Evolutionary conservation across 1,140 invertebrate species (phyloP).

Genomic region (Contarinia nasturtii): DNA sequence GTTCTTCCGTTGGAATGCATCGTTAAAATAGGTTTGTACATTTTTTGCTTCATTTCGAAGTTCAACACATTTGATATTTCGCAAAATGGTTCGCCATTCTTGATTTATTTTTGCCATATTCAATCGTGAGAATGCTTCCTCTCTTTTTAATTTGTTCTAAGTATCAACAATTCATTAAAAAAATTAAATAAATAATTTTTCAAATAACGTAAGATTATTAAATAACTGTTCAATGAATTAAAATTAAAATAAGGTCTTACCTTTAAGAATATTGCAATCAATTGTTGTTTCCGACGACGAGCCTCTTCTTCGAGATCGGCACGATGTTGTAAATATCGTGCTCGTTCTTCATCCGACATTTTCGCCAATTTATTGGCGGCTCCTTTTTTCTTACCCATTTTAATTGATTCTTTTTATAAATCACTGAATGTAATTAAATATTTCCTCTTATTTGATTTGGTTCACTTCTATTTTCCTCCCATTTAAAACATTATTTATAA

Average conservation of each 20-base stretch:
- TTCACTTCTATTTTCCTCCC: too few species aligned
- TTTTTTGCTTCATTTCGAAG: constrained; percentile 44
- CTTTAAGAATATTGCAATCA: constrained; percentile 57
- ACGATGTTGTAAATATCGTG: constrained; percentile 54
- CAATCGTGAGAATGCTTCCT: constrained; percentile 52
- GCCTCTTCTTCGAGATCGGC: constrained; percentile 62
- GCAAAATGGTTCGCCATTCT: constrained; percentile 54
- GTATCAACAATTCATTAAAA: too few species aligned
- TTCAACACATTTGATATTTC: constrained; percentile 52
- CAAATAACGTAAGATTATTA: too few species aligned
- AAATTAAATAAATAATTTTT: not conserved
- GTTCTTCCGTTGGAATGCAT: constrained; percentile 39
- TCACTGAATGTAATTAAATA: not conserved
- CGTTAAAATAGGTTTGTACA: constrained; percentile 16
- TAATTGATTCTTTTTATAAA: constrained; percentile 8
- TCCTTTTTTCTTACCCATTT: constrained; percentile 41
- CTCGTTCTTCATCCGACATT: constrained; percentile 63
- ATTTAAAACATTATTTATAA: not conserved
- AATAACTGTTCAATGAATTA: not conserved
- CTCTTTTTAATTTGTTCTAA: constrained; percentile 59
- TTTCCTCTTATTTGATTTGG: too few species aligned
- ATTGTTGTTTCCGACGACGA: constrained; percentile 49
- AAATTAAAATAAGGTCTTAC: constrained; percentile 23
- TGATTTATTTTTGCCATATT: constrained; percentile 69
- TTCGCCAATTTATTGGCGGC: constrained; percentile 54